Evolutionary conservation across 2,113 vertebrate genomes (phyloP), one percentile per base, ranked within the genome.

Genomic region (Hemicordylus capensis): DNA sequence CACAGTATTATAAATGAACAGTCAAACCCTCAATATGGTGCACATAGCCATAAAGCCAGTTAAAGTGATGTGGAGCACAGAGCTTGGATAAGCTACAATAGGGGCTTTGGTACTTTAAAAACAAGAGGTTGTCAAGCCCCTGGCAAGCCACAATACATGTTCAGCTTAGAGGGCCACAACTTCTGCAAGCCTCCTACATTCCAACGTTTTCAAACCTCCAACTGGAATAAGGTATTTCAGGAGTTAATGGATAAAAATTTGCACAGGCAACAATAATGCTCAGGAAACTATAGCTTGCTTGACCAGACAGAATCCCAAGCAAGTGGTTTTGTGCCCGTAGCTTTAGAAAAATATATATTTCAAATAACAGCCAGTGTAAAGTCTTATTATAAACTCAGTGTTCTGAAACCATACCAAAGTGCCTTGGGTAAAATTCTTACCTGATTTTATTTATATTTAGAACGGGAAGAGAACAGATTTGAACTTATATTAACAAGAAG

Each of bases 1-100:
- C 85, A 90, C 86, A 94, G 63, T 93, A 94, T 91, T 54, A 85
- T 42, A 10, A 3, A 81, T 31, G 70, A 51, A 59, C 39, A 31
- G 4, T 48, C 8, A 4, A 66, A 17, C 14, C 39, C 39, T 44
- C 31, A 61, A 51, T 64, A 66, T 48, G 10, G 24, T 44, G 17
- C 56, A n/a, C n/a, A 3, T 10, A 66, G 42, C 46, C 10, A 76
- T 10, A 14, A 14, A 34, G 58, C 34, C 39, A 51, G 17, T 12
- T 76, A 48, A 42, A 48, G 72, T n/a, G 14, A 48, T 74, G 28
- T 7, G 26, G 46, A 26, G 10, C 44, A 17, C 26, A 51, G 2
- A 31, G 26, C 28, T 74, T n/a, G 26, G 37, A 70, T 19, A 22
- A 34, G 11, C 4, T 63, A 6, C 34, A 66, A 66, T 56, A 39